phyloP scores from a whole-genome alignment of 2,888 invertebrate genomes.

The Dexiosoma caninum region DNA sequence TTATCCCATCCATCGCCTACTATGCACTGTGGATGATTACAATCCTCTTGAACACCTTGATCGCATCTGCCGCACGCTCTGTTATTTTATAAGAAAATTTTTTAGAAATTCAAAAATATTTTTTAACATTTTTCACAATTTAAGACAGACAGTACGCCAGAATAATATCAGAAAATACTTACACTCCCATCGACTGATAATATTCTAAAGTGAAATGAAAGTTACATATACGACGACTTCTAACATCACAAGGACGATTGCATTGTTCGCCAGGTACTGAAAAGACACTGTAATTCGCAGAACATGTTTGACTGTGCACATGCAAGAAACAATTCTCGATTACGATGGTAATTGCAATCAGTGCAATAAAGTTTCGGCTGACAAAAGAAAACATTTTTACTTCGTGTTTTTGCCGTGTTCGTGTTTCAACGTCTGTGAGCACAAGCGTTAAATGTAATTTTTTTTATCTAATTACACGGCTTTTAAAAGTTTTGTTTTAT shows the following conservation, averaged over 20 bases:
- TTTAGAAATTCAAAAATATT: no score
- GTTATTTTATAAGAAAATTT: neutral
- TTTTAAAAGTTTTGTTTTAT: no score
- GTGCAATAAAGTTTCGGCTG: neutral
- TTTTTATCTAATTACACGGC: no score
- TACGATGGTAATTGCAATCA: neutral
- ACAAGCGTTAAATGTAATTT: no score
- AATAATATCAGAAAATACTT: no score
- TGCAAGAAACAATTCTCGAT: neutral
- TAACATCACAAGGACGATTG: constrained; percentile 66
- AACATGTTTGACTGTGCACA: no score
- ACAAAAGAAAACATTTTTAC: no score
- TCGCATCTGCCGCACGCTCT: constrained; percentile 79
- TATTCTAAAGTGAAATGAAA: constrained; percentile 78
- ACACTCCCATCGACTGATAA: constrained; percentile 77
- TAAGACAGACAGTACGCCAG: no score
- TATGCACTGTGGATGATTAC: constrained; percentile 78
- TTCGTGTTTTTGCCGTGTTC: no score
- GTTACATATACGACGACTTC: constrained; percentile 73
- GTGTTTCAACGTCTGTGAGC: no score
- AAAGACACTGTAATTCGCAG: constrained; percentile 39
- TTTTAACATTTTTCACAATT: no score
- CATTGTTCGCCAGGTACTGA: constrained; percentile 71
- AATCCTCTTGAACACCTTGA: constrained; percentile 73
- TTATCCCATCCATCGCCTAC: constrained; percentile 78